These are phyloP conservation scores for Megathymus violae DNA, from an alignment of 1,140 invertebrate species.

Conservation along the genomic window DNA sequence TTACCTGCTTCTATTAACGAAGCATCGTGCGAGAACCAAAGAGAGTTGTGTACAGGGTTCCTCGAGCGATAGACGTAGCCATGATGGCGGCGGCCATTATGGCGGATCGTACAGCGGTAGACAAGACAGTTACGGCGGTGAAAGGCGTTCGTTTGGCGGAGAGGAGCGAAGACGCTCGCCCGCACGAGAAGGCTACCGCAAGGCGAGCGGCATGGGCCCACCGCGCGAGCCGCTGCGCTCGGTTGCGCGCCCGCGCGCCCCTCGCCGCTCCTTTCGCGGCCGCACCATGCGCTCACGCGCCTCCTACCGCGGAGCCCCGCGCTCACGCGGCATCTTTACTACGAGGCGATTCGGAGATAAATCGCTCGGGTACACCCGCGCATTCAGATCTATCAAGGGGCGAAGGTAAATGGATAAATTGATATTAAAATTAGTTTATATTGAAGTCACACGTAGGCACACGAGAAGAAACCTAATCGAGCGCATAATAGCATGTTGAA, in stretches of 20 bases:
- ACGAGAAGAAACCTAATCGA: background rate
- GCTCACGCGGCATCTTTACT: conserved; percentile 68
- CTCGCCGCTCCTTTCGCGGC: conserved; percentile 78
- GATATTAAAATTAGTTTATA: conserved; percentile 51
- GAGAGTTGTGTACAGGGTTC: conserved; percentile 83
- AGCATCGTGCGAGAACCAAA: conserved; percentile 55
- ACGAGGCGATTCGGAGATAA: conserved; percentile 69
- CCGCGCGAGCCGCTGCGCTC: conserved; percentile 69
- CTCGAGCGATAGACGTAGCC: conserved; percentile 81
- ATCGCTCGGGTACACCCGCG: conserved; percentile 68
- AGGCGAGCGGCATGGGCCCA: conserved; percentile 76
- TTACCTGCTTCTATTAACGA: conserved; percentile 12
- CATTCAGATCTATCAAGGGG: conserved; percentile 71
- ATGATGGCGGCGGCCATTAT: conserved; percentile 80
- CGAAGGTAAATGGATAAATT: conserved; percentile 73
- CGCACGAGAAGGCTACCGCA: conserved; percentile 76
- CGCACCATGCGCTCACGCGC: conserved; percentile 73
- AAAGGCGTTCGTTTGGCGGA: conserved; percentile 72
- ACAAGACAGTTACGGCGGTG: conserved; percentile 77
- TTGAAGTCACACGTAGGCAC: background rate
- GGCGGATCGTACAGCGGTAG: conserved; percentile 76
- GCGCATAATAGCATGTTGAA: conserved; percentile 4
- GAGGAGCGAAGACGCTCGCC: conserved; percentile 77
- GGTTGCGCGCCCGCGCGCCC: conserved; percentile 58
- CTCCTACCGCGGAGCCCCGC: conserved; percentile 71